These are phyloP conservation scores for Nineta flava DNA, from an alignment of 2,888 invertebrate genomes.

Conservation along the genomic window DNA sequence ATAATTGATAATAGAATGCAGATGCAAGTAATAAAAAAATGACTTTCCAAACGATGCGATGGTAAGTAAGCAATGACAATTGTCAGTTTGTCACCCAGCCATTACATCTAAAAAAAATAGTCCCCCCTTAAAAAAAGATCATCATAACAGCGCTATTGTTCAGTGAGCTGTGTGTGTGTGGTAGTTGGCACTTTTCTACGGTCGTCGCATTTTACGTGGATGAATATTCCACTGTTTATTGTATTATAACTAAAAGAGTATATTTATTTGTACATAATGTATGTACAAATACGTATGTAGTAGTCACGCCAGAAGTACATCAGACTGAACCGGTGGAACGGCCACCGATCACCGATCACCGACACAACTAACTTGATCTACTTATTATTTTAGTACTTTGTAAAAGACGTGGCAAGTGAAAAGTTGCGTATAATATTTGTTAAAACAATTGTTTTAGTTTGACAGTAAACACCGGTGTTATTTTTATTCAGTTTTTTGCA, in stretches of 20 bases:
- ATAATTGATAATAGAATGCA: not conserved
- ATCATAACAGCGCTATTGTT: constrained; percentile 21
- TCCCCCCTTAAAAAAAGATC: not conserved
- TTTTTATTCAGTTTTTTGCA: not conserved
- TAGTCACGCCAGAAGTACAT: constrained; percentile 20
- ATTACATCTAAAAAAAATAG: not conserved
- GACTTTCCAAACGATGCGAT: not conserved
- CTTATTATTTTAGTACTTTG: constrained; percentile 13
- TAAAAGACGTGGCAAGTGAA: constrained; percentile 23
- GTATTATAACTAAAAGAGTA: not conserved
- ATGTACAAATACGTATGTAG: not conserved
- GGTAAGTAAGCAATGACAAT: not conserved
- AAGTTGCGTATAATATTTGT: constrained; percentile 19
- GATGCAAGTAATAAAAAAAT: not conserved
- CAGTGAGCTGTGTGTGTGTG: constrained; percentile 19
- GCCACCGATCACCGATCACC: constrained; percentile 20
- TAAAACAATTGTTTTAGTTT: constrained; percentile 11
- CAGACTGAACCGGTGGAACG: constrained; percentile 13
- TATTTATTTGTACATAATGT: constrained; percentile 11
- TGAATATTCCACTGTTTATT: constrained; percentile 18
- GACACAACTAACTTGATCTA: constrained; percentile 18
- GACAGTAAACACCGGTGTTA: no score
- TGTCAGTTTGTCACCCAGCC: not conserved
- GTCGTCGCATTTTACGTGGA: constrained; percentile 24
- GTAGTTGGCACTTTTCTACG: constrained; percentile 23